phyloP scores from a whole-genome alignment of 2,797 vertebrate species.

The Borostomias antarcticus region DNA sequence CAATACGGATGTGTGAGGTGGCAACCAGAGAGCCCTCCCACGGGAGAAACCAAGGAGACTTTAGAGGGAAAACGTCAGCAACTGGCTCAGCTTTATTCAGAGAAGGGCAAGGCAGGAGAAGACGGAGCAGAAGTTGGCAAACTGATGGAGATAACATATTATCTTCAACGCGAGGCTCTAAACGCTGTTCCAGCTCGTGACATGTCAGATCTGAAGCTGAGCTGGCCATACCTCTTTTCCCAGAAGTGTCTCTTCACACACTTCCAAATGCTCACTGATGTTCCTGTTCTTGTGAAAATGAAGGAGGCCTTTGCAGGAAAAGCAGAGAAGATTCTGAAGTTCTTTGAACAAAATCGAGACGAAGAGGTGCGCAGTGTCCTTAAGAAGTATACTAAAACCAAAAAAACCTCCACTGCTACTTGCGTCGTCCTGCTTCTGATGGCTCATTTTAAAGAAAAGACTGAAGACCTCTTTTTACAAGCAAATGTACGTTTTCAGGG shows the following conservation, averaged over 20 bases:
- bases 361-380: background rate
- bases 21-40: slow-evolving; percentile 19
- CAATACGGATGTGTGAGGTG: slow-evolving; percentile 35
- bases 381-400: background rate
- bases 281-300: slow-evolving; percentile 2
- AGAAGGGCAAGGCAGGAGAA: slow-evolving; percentile 30
- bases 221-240: background rate
- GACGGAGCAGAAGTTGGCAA: slow-evolving; percentile 17
- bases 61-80: slow-evolving; percentile 24
- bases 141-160: slow-evolving; percentile 19
- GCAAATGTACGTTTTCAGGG: slow-evolving; percentile 18
- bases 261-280: slow-evolving; percentile 14
- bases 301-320: slow-evolving; percentile 6
- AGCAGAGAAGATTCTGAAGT: slow-evolving; percentile 8
- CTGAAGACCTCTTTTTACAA: slow-evolving; percentile 10
- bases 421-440: slow-evolving; percentile 26
- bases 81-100: slow-evolving; percentile 20
- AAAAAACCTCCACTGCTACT: slow-evolving; percentile 13
- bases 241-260: background rate
- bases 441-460: slow-evolving; percentile 19
- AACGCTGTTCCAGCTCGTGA: slow-evolving; percentile 10
- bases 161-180: slow-evolving; percentile 17
- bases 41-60: slow-evolving; percentile 20
- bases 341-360: background rate
- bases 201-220: background rate